These are phyloP conservation scores for Nesoenas mayeri DNA, from an alignment of 2,113 vertebrate genomes.

Conservation along the genomic window DNA sequence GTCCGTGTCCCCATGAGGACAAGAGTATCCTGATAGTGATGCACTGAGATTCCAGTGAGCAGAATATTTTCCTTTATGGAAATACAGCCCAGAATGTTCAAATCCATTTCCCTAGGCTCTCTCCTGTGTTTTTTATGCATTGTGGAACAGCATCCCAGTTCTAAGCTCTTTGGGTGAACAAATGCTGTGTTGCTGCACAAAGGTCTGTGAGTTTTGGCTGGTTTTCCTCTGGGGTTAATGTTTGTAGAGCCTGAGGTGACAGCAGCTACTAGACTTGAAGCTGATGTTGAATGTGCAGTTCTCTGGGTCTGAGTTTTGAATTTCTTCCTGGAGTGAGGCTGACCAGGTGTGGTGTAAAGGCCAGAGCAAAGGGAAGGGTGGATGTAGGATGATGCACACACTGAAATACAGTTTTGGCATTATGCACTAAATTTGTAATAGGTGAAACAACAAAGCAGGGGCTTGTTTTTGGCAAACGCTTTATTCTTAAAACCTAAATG, in stretches of 20 bases:
- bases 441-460: neutral
- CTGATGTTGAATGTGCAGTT: neutral
- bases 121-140: neutral
- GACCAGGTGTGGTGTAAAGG: neutral
- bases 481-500: neutral
- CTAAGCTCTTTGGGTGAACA: neutral
- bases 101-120: neutral
- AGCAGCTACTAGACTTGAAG: neutral
- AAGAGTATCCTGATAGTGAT: neutral
- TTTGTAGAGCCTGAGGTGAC: neutral
- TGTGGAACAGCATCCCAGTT: neutral
- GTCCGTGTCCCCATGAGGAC: rapidly evolving
- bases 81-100: neutral
- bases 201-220: neutral
- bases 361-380: neutral
- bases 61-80: neutral
- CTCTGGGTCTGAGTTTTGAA: neutral
- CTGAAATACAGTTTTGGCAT: neutral
- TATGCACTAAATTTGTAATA: neutral
- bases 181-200: rapidly evolving
- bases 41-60: neutral
- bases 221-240: neutral
- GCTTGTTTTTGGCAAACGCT: neutral
- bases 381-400: neutral
- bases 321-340: neutral